These are phyloP conservation scores for Pogoniulus pusillus DNA, from an alignment of 2,797 vertebrate genomes.

Conservation along the genomic window DNA sequence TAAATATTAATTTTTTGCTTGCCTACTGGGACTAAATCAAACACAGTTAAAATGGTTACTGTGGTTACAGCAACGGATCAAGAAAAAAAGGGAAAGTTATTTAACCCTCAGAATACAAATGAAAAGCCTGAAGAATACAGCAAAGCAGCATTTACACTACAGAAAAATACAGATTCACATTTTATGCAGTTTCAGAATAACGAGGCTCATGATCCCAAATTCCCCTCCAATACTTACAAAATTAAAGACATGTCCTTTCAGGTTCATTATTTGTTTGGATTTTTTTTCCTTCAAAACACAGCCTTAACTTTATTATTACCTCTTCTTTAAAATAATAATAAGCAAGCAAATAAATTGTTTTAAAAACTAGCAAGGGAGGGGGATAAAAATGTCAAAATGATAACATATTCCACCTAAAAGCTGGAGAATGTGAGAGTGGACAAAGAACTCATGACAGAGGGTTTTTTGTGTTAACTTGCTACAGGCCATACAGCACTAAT, in stretches of 20 bases:
- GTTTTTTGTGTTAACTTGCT: neutral
- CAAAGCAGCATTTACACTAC: neutral
- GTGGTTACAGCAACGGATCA: conserved; percentile 64
- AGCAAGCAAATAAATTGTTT: neutral
- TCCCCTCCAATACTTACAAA: neutral
- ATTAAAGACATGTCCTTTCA: neutral
- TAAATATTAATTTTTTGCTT: conserved; percentile 65
- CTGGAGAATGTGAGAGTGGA: rapidly evolving
- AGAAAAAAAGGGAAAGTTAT: conserved; percentile 18
- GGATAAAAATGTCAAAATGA: neutral
- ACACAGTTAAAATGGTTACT: conserved; percentile 72
- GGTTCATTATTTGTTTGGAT: too few relatives aligned
- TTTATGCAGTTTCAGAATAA: neutral
- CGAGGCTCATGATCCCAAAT: neutral
- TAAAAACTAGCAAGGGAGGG: neutral
- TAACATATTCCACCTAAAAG: neutral
- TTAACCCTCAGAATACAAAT: conserved; percentile 56
- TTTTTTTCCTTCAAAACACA: neutral
- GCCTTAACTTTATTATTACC: neutral
- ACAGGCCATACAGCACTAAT: neutral
- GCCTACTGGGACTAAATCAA: conserved; percentile 62
- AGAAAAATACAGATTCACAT: neutral
- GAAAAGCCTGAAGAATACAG: conserved; percentile 7
- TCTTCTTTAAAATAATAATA: neutral
- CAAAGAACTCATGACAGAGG: rapidly evolving